A percentile compares a stretch with the other conserved stretches of the same genome.
These are phyloP conservation scores for Diadophis punctatus DNA, from an alignment of 2,113 vertebrate genomes.

Conservation along the genomic window DNA sequence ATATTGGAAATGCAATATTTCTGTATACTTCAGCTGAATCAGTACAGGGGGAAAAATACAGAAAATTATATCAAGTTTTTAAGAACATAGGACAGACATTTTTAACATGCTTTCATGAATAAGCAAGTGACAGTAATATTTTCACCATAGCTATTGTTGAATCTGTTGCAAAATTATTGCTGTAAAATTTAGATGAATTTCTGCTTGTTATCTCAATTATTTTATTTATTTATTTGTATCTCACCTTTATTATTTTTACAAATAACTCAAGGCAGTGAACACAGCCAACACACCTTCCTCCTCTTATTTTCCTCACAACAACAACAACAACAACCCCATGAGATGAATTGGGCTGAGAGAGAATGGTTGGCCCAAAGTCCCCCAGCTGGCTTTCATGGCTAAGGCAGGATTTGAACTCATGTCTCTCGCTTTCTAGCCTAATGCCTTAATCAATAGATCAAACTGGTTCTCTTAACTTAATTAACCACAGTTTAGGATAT, in stretches of 20 bases:
- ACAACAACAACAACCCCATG: neutral
- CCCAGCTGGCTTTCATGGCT: neutral
- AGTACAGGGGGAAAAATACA: constrained; percentile 17
- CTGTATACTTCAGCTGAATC: neutral
- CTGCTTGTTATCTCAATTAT: neutral
- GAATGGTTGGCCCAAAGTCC: neutral
- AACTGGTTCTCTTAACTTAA: neutral
- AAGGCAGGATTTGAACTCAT: neutral
- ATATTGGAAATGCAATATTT: constrained; percentile 27
- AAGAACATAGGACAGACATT: neutral
- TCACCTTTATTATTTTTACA: neutral
- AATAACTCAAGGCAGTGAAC: neutral
- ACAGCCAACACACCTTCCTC: neutral
- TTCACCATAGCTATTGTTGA: neutral
- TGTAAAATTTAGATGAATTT: neutral
- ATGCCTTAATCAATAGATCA: neutral
- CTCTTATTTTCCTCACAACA: neutral
- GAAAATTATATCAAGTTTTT: constrained; percentile 22
- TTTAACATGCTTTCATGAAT: neutral
- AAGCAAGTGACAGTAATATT: neutral
- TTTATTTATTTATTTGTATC: neutral
- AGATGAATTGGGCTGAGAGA: neutral
- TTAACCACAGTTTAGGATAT: neutral
- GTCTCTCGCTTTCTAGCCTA: neutral
- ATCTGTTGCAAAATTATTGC: neutral